Evolutionary conservation across 2,888 invertebrate genomes (phyloP), one percentile per base, ranked within the genome.

Genomic region (Drosophila neotestacea): DNA sequence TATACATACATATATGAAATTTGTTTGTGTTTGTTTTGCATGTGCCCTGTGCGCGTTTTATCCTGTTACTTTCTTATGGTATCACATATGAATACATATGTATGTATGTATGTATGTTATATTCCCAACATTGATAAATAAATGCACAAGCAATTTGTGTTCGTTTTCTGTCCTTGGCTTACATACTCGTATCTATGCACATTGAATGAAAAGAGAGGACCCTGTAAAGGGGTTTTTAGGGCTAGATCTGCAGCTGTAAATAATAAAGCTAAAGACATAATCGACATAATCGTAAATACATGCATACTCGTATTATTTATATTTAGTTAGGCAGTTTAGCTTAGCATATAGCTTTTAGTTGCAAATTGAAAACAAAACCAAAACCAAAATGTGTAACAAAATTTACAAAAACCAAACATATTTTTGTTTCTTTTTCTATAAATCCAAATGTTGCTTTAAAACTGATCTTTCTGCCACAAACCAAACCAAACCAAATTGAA

Each of bases 1-100:
- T n/a, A n/a, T n/a, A n/a, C n/a, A n/a, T n/a, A n/a, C n/a, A n/a
- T n/a, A 60, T 55, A 50, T 74, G 44, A 48, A 71, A 82, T 79
- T 77, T 85, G 83, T 86, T 88, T 90, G 88, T 86, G 86, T 89
- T 88, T 86, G 90, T 86, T 86, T 88, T 86, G 86, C 86, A 86
- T 86, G 86, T 89, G 86, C 86, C 84, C 86, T 65, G 85, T 79
- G 85, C 77, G 80, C 76, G 74, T 75, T 69, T 54, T 54, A 65
- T 63, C 47, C 42, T n/a, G 42, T 50, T 38, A 36, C 48, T 47
- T 41, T 30, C 11, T 48, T 38, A 47, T 16, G 44, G 16, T 46
- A 62, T 39, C 46, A 47, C 28, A 30, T 47, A 36, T 9, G 28
- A 11, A 46, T 16, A 32, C n/a, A 62, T 30, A 58, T 47, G 28